Evolutionary conservation across 2,888 invertebrate genomes (phyloP), one percentile per base, ranked within the genome.

Genomic region (Neoitamus cyanurus): DNA sequence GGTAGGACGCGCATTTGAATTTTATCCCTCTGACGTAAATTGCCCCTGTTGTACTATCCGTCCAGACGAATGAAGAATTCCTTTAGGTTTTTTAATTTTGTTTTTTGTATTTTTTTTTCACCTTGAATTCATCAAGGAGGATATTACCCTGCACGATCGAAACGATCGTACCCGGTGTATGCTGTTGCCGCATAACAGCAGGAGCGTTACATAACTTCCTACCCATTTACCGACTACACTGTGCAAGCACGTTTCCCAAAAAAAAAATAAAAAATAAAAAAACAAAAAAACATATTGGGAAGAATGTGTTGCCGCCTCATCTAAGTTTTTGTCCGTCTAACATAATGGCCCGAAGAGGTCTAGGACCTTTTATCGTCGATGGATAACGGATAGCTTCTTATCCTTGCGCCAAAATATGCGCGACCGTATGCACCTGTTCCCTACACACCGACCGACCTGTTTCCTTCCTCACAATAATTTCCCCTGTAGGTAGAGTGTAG

Each of bases 1-100:
- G 34, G 30, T 31, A 28, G n/a, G 58, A 25, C n/a, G 58, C n/a
- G 34, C 30, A 58, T 78, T 78, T 78, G 78, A 78, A 78, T 78
- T 48, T 78, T 31, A 15, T 78, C 78, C 78, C 58, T 31, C 31
- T 48, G 78, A 78, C 48, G 78, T 58, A 78, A 78, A 78, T 78
- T 78, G 31, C 4, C 78, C 48, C 15, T 20, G 15, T 37, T 48
- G 15, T 7, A 2, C 20, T 0, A 7, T 58, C 58, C 15, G n/a
- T 46, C 78, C 4, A n/a, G 48, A 36, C 37, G 42, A 37, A 73
- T 36, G 77, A 1, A 42, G 46, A 77, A 77, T 77, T 46, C 42
- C 25, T 25, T 77, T 25, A 28, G 11, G 42, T 5, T 31, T 37
- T 9, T 37, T 37, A 3, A 5, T 37, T 37, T 37, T 37, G 7